phyloP scores from a whole-genome alignment of 64 coral and sea anemone genomes.

The Catalaphyllia jardinei region DNA sequence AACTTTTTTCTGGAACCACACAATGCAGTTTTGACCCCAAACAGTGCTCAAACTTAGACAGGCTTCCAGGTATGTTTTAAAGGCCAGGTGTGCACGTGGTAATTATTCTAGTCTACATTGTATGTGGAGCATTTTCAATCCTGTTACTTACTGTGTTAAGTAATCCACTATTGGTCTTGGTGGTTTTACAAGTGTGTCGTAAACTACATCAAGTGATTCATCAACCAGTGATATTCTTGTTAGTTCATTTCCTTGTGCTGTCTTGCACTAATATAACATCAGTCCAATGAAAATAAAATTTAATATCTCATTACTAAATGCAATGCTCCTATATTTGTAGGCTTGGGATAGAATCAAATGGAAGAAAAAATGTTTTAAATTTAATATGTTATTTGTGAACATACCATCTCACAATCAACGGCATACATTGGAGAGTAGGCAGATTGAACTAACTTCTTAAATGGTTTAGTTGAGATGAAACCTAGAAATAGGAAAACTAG shows the following conservation, averaged over 20 bases:
- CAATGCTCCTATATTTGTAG: not conserved
- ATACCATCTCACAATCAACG: constrained; percentile 88
- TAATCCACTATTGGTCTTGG: constrained; percentile 72
- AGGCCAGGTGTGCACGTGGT: not conserved
- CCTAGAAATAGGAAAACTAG: not conserved
- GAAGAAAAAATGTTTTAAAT: too few relatives aligned
- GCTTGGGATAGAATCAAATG: too few relatives aligned
- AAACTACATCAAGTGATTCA: constrained; percentile 62
- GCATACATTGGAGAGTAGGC: constrained; percentile 42
- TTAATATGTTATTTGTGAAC: not conserved
- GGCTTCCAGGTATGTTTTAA: not conserved
- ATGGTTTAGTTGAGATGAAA: constrained; percentile 19
- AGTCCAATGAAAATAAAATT: not conserved
- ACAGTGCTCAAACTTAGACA: too few relatives aligned
- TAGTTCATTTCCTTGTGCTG: constrained; percentile 77
- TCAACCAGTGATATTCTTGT: constrained; percentile 93
- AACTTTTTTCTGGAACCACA: too few relatives aligned
- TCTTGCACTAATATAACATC: constrained; percentile 56
- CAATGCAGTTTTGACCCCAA: too few relatives aligned
- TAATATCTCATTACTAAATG: not conserved
- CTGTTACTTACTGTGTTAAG: constrained; percentile 69
- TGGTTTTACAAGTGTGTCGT: constrained; percentile 92
- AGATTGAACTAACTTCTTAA: not conserved
- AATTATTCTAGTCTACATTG: too few relatives aligned
- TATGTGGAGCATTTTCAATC: not conserved